Percentiles rank a stretch among this genome's conserved stretches.
Conservation (phyloP, 2,888 invertebrate genomes). For the Miltochrista miniata region DNA sequence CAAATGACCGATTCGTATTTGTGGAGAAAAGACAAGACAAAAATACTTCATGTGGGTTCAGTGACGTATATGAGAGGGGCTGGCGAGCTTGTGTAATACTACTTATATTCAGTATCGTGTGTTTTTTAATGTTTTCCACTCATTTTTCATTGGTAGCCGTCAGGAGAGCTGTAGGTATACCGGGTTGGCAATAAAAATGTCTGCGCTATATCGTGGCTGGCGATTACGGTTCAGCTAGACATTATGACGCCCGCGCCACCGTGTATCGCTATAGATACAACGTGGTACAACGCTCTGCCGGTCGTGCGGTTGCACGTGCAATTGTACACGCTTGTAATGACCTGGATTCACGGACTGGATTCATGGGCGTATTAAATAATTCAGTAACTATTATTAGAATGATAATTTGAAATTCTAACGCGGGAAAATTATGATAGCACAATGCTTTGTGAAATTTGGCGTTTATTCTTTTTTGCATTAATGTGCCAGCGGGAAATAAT, state of each 20-base stretch:
- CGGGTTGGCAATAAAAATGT: constrained; percentile 31
- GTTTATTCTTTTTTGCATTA: no score
- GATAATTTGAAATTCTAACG: background rate
- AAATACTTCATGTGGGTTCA: constrained; percentile 63
- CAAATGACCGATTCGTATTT: constrained; percentile 50
- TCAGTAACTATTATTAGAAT: background rate
- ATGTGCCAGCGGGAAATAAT: no score
- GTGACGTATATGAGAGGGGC: constrained; percentile 52
- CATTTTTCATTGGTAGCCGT: constrained; percentile 25
- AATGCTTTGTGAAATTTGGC: no score
- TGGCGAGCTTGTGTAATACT: constrained; percentile 29
- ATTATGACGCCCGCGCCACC: constrained; percentile 53
- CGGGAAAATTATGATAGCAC: no score
- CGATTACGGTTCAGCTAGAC: constrained; percentile 50
- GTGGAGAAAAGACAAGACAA: constrained; percentile 69
- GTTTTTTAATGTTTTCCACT: constrained; percentile 20
- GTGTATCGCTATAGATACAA: no score
- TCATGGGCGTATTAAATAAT: background rate
- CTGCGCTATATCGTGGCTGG: constrained; percentile 35
- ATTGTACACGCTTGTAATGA: constrained; percentile 12
- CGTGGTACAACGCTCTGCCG: background rate
- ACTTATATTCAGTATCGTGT: constrained; percentile 20
- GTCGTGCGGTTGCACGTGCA: constrained; percentile 12
- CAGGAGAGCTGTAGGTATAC: constrained; percentile 6
- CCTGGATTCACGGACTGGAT: constrained; percentile 1